phyloP scores from a whole-genome alignment of 2,797 vertebrate species.

The Crenichthys baileyi region DNA sequence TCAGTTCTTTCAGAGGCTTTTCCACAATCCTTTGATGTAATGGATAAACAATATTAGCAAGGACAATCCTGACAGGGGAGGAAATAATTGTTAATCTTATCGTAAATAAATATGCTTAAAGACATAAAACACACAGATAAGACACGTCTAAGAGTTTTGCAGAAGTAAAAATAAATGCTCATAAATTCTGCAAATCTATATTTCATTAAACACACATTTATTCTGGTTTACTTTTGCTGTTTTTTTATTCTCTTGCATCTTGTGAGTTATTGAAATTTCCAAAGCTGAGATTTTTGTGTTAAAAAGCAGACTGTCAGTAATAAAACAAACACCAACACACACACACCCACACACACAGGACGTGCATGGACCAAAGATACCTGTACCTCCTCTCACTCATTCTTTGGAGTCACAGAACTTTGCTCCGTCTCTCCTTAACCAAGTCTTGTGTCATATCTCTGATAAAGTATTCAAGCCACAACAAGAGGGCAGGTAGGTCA shows the following conservation, averaged over 20 bases:
- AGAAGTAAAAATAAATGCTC: background rate
- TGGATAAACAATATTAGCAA: constrained; percentile 34
- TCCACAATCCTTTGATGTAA: constrained; percentile 7
- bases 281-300: background rate
- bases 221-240: background rate
- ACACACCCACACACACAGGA: background rate
- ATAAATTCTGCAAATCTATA: background rate
- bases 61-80: constrained; percentile 27
- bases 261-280: background rate
- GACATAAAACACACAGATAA: constrained; percentile 18
- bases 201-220: background rate
- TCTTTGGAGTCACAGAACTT: constrained; percentile 37
- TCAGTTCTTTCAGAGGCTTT: constrained; percentile 9
- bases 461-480: constrained; percentile 23
- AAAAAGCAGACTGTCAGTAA: constrained; percentile 17
- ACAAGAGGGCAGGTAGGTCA: background rate
- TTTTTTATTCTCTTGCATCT: background rate
- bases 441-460: constrained; percentile 28
- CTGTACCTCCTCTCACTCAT: constrained; percentile 2
- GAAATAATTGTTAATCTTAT: constrained; percentile 58
- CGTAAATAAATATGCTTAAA: constrained; percentile 25
- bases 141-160: background rate
- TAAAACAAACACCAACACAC: background rate
- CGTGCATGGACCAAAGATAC: background rate
- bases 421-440: constrained; percentile 42